Evolutionary conservation across 2,113 vertebrate species (phyloP), one percentile per base, ranked within the genome.

Genomic region (Tor tambroides): DNA sequence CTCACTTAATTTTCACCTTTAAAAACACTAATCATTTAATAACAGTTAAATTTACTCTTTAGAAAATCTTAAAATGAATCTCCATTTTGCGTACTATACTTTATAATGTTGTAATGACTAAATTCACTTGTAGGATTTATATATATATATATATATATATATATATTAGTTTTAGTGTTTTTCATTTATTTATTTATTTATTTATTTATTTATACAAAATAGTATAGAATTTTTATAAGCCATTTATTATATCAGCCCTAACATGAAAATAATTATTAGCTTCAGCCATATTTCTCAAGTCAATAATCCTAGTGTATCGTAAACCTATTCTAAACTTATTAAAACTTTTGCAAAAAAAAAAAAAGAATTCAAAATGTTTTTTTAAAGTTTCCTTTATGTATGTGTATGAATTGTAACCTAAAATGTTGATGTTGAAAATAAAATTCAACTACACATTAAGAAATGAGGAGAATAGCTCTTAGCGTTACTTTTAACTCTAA

Each of bases 401-500:
- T 32, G 2, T 69, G 65, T 21, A 74, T 1, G 26, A 26, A n/a
- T 41, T 43, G 11, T 6, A 14, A n/a, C 6, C 38, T 74, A 72
- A 72, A 32, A 19, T 6, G 2, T 19, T 69, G 67, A 32, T 32
- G 30, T 23, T 72, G 35, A 41, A 72, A 72, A 72, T 26, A 26
- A 43, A 74, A 49, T 21, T 43, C 23, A 32, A 46, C 14, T 67
- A 26, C 56, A 15, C n/a, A 65, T 43, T 41, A 23, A 49, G 38
- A 82, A 69, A 26, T 8, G 17, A 32, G 32, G 12, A 49, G 17
- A 83, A 83, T 69, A 19, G 41, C 41, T 83, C 17, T 67, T 46
- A 85, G 51, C 63, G 75, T 72, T 26, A 19, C 49, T 63, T 67
- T 38, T 35, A 79, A 14, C 65, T 41, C 67, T 65, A 78, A 85